Base-by-base conservation (phyloP, 1,140 invertebrate species). In the Nasonia giraulti region DNA sequence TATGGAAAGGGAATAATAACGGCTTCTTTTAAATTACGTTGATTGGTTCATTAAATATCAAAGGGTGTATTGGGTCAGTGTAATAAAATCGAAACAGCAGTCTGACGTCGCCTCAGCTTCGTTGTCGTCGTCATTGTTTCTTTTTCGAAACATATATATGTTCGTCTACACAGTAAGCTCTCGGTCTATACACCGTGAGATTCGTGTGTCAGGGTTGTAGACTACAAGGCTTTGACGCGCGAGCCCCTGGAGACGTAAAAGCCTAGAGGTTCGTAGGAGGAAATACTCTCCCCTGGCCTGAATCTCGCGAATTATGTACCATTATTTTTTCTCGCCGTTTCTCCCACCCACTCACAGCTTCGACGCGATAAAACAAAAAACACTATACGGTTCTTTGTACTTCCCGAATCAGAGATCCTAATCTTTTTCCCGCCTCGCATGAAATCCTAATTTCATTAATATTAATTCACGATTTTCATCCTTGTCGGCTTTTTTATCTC, bases 11-110 rank as follows among this genome's bases (percentile, higher is more conserved):
- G 20, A 20, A n/a, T 0, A n/a, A 20, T 5, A 27, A 5, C 20
- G 14, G 17, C 14, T n/a, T 4, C 55, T 62, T 62, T n/a, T 62
- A 62, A 62, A 62, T 62, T 62, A n/a, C 3, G 20, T 62, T 62
- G n/a, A 50, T 50, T 50, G 47, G 47, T 17, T 50, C 47, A 4
- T 50, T 50, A 50, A 50, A 50, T 4, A 50, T 12, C 2, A 14
- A 50, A 10, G 47, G 47, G 12, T 10, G 17, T 7, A 62, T 17
- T 2, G 47, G 11, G 47, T 14, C 12, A 50, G 44, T 81, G 20
- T 79, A 82, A 85, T 85, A 85, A 82, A 78, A 82, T 82, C 76
- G 47, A 23, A 40, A 1, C 47, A n/a, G 55, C 20, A 4, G 40
- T 44, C 40, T 50, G 11, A 17, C 10, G 14, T 11, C 47, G 14